Evolutionary conservation across 92 coral and sea anemone genomes (phyloP).

Genomic region (Siderastrea siderea): DNA sequence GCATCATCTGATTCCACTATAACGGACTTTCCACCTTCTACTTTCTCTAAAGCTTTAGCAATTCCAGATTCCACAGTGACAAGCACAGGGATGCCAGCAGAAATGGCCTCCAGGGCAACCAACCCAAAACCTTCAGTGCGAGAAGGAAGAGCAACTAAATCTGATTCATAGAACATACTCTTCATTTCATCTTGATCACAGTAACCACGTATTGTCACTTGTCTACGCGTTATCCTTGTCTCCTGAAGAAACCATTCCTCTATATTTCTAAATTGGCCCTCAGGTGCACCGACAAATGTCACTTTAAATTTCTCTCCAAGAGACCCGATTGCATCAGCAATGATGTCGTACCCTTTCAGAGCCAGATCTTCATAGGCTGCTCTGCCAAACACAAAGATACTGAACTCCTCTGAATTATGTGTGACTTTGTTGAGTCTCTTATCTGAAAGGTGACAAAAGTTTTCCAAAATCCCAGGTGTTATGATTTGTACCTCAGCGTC

Average conservation of each 20-base stretch:
- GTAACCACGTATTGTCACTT: constrained; percentile 10
- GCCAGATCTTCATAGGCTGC: constrained; percentile 6
- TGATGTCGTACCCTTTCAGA: constrained; percentile 24
- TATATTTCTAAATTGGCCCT: constrained; percentile 1
- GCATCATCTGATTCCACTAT: constrained; percentile 14
- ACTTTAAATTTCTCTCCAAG: constrained; percentile 5
- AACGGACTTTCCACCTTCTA: not conserved
- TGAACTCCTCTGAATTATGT: not conserved
- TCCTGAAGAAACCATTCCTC: not conserved
- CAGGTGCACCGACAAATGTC: constrained; percentile 15
- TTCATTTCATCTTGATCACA: too few relatives aligned
- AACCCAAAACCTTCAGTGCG: too few relatives aligned
- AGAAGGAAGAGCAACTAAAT: too few relatives aligned
- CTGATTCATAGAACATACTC: too few relatives aligned
- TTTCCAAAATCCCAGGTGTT: constrained; percentile 24
- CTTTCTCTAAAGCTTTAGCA: not conserved
- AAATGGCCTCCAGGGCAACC: too few relatives aligned
- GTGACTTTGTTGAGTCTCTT: not conserved
- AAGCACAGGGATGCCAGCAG: too few relatives aligned
- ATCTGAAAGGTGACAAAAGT: not conserved
- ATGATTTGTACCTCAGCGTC: not conserved
- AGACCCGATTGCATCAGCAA: not conserved
- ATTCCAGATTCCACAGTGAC: too few relatives aligned
- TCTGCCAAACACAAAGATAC: constrained; percentile 11
- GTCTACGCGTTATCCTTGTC: not conserved